Evolutionary conservation across 2,113 vertebrate species (phyloP), one percentile per base, ranked within the genome.

Genomic region (Peromyscus polionotus): DNA sequence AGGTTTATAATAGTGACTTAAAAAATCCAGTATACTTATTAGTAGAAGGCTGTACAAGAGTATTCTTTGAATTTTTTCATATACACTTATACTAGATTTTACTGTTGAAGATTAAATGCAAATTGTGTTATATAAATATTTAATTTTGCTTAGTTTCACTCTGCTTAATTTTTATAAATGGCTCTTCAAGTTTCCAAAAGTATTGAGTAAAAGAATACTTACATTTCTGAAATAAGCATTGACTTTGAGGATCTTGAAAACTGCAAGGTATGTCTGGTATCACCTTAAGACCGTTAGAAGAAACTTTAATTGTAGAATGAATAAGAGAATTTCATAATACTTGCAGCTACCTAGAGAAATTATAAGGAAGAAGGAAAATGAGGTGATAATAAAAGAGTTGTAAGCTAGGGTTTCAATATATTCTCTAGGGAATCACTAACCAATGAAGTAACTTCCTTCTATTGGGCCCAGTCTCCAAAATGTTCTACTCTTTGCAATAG

Each of bases 1-100:
- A 45, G 17, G 90, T 98, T 98, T 96, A 93, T 13, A 0, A 92
- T 91, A 95, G 65, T 93, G 96, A 88, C 85, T 12, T 1, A 39
- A 96, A 95, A 96, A 97, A 96, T 88, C 67, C 77, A 88, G 4
- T 48, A 79, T 89, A 19, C 8, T 73, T 61, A 83, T 45, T 86
- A 95, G 80, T 39, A 90, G 92, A 33, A 89, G 57, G 33, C 77
- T 96, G 26, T 24, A 42, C 5, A 65, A 90, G 45, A 4, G 0
- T 39, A 24, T 92, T 96, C 36, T 67, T 5, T 42, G 26, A 80
- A 67, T 88, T 59, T 73, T 42, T 63, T 81, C 42, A 92, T 33
- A 89, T 85, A 9, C 19, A 77, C 61, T 98, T 93, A 85, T 93
- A 91, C 70, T 75, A 95, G 68, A 51, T 86, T 77, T 88, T 6